phyloP scores from a whole-genome alignment of 2,113 vertebrate genomes.

The Pteronura brasiliensis region DNA sequence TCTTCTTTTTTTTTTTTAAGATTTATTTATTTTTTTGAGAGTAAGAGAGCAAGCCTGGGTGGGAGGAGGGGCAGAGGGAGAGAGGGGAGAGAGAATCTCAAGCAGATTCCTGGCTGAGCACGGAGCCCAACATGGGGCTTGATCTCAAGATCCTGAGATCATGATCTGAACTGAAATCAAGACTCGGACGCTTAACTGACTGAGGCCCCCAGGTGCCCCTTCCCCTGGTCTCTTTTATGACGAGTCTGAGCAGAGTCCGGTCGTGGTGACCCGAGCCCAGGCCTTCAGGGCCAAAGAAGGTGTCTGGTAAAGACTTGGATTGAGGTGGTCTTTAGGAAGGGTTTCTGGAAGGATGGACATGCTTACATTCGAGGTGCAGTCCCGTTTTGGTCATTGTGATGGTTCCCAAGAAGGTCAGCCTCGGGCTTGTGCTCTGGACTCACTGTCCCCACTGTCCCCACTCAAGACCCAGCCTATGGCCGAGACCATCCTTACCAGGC shows the following conservation, averaged over 20 bases:
- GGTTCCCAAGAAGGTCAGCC: background rate
- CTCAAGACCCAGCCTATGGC: background rate
- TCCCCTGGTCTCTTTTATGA: background rate
- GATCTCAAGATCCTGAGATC: background rate
- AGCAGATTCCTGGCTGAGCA: background rate
- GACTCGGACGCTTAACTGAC: background rate
- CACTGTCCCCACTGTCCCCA: background rate
- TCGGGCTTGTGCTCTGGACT: background rate
- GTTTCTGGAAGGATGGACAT: background rate
- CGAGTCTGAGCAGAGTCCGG: background rate
- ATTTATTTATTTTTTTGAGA: background rate
- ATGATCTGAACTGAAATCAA: background rate
- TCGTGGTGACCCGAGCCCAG: background rate
- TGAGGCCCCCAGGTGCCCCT: background rate
- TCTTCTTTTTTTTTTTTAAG: background rate
- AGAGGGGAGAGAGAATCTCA: background rate
- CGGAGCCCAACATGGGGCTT: background rate
- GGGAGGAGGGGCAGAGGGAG: background rate
- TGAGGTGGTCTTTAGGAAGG: background rate
- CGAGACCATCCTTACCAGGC: too few relatives aligned
- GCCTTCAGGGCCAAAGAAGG: background rate
- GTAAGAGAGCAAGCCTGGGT: too few relatives aligned
- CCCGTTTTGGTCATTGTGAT: background rate
- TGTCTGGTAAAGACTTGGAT: background rate
- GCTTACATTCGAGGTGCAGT: background rate